Percentiles rank a stretch among this genome's conserved stretches.
These are phyloP conservation scores for Buphagus erythrorhynchus DNA, from an alignment of 2,797 vertebrate genomes.

Conservation along the genomic window DNA sequence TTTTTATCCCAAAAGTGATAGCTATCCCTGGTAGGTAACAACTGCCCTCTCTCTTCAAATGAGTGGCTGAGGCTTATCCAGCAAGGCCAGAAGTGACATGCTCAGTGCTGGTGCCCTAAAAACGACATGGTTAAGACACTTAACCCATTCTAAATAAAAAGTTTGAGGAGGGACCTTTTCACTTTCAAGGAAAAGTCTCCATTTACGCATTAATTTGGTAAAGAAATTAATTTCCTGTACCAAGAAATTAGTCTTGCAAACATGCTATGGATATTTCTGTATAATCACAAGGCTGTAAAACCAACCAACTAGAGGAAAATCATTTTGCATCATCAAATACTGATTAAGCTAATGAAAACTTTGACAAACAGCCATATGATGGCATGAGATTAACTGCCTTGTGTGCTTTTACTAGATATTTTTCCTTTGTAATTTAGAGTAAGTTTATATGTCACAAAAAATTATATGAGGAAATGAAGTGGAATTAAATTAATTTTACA, in stretches of 20 bases:
- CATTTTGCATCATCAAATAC: slow-evolving; percentile 32
- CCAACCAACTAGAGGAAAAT: background rate
- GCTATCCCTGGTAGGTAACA: background rate
- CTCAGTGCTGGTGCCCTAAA: background rate
- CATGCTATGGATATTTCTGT: background rate
- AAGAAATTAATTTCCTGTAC: background rate
- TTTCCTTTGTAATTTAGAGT: slow-evolving; percentile 16
- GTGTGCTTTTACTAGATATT: background rate
- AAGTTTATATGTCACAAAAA: background rate
- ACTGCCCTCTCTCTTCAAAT: background rate
- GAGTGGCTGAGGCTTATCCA: background rate
- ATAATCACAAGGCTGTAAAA: background rate
- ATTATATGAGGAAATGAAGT: slow-evolving; percentile 9
- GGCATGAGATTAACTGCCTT: background rate
- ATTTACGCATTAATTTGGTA: background rate
- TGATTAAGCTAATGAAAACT: slow-evolving; percentile 36
- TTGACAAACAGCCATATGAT: slow-evolving; percentile 8
- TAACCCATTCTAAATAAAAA: background rate
- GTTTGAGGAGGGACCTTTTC: background rate
- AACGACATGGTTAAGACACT: background rate
- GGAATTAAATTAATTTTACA: slow-evolving; percentile 6
- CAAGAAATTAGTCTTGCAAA: slow-evolving; percentile 10
- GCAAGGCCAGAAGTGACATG: background rate
- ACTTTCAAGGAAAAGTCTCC: background rate
- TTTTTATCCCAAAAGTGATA: background rate